Base-by-base conservation (phyloP, 2,797 vertebrate species). In the Anas flavirostris region DNA sequence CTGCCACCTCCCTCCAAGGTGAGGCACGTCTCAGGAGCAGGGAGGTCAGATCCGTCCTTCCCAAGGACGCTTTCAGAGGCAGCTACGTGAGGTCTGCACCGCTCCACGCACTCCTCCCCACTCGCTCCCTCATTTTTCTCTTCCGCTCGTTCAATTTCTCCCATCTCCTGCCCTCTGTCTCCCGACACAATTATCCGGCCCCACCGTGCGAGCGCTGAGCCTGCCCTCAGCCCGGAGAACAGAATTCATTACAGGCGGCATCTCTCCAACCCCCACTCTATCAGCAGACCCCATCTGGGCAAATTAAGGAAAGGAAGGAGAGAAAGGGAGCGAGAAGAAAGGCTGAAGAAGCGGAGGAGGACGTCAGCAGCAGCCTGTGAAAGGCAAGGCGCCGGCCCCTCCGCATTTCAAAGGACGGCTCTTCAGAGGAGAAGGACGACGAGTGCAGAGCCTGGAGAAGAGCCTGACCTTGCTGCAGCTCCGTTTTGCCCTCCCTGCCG, bases 171-270 rank as follows among this genome's bases (percentile, higher is more conserved):
- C 12, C 62, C 46, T 86, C 67, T 70, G 83, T 64, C 72, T 82
- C 73, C 78, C 4, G 2, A 46, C 46, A 94, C 90, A 80, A 53
- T 60, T 28, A 55, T 10, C 69, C 48, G 56, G 43, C 79, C n/a
- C 28, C 46, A 23, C 60, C 46, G 35, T 2, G 1, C 2, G 1
- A 70, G 52, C 16, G 23, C 19, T 62, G 73, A 68, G 79, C 74
- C 81, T 55, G 43, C 50, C 33, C 72, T 22, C 31, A 0, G 73
- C 73, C 64, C 74, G 56, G 67, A 91, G 41, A 82, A 75, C 74
- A 91, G 77, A 91, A 94, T 78, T 94, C 88, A 91, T 91, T 94
- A 93, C 35, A 22, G 85, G 83, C 88, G 84, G 68, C 26, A 0
- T 60, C 58, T 80, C 62, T 41, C 25, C 81, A 81, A 60, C 81